Conservation (phyloP, 2,113 vertebrate species). For the Apistogramma diplotaenia region DNA sequence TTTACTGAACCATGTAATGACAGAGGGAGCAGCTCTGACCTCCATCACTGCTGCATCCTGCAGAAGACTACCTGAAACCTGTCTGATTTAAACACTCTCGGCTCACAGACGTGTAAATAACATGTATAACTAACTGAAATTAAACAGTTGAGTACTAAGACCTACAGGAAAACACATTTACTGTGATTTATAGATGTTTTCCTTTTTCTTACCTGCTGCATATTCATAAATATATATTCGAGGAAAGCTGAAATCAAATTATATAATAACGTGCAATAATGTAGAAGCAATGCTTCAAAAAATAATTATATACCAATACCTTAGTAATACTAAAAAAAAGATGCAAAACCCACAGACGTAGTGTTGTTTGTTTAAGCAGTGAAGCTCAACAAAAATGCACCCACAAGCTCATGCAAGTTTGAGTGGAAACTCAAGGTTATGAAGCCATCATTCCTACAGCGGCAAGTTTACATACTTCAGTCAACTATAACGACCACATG, state of each 20-base stretch:
- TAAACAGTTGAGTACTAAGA: neutral
- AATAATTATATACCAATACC: too few species aligned
- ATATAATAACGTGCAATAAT: neutral
- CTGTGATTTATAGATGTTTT: neutral
- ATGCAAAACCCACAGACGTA: neutral
- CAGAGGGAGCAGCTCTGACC: conserved; percentile 32
- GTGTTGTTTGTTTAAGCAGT: neutral
- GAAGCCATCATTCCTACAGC: neutral
- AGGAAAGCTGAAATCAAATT: neutral
- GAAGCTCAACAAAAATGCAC: neutral
- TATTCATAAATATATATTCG: neutral
- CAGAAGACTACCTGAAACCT: neutral
- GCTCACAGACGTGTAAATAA: neutral
- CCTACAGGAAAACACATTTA: neutral
- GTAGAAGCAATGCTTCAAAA: too few species aligned
- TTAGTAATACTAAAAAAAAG: neutral
- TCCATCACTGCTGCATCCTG: conserved; percentile 6
- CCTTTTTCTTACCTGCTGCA: neutral
- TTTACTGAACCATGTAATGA: conserved; percentile 49
- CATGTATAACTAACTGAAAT: rapidly evolving
- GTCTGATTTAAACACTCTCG: neutral
- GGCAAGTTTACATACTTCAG: neutral
- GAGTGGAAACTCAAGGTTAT: neutral
- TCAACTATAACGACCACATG: neutral
- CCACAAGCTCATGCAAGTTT: neutral